Base-by-base conservation (phyloP, 2,113 vertebrate species). In the Hydrolagus affinis region DNA sequence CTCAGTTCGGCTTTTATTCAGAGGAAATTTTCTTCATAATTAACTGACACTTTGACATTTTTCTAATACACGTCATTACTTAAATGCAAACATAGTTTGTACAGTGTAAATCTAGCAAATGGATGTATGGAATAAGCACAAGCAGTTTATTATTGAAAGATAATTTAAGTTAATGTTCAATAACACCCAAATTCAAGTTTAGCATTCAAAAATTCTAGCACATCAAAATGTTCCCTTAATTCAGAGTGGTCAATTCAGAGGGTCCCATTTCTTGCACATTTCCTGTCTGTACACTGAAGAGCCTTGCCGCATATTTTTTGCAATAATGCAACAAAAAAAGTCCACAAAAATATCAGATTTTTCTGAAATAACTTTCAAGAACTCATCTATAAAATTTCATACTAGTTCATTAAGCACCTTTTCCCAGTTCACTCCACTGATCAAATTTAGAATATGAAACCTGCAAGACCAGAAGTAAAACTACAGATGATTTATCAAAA, bases 11-110 rank as follows among this genome's bases (percentile, higher is more conserved):
- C 78, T 83, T 83, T 32, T 68, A 83, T 66, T 83, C 78, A 60
- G 66, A 28, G 28, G 25, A 83, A 83, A 83, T 66, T 66, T 83
- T 83, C 62, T 30, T 83, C 78, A 83, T 83, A 83, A 83, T 83
- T 83, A 83, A 83, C 78, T 83, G 78, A 83, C 78, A 83, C 60
- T 66, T 83, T 83, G 78, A 83, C 78, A 83, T 83, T 83, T 83
- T 83, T 83, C 23, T 83, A 83, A 83, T 83, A 83, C 64, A 83
- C 64, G 60, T 83, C 78, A 83, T 83, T 83, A 83, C 78, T 83
- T 83, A 83, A 83, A 73, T 66, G 62, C 64, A 62, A 60, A 83
- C 64, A 83, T 62, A 83, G 78, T 83, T 83, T 83, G 62, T 83
- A 68, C 14, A 66, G 62, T 83, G 78, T 66, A 83, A 83, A 83